Percentiles rank a stretch among this genome's conserved stretches.
phyloP scores from a whole-genome alignment of 2,888 invertebrate genomes.

The Hecatera dysodea region DNA sequence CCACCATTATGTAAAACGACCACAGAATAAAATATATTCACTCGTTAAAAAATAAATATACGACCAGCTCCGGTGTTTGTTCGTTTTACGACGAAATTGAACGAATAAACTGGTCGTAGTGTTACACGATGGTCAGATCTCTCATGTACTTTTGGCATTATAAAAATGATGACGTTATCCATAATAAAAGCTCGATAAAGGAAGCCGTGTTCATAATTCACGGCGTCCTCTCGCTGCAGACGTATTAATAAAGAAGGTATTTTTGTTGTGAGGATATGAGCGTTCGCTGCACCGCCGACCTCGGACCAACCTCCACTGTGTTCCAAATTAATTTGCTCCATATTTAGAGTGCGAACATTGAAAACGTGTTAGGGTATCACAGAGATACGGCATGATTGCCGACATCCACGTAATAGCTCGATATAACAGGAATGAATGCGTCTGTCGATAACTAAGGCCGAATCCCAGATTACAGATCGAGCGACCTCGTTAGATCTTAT shows the following conservation, averaged over 20 bases:
- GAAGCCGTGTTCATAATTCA: slow-evolving; percentile 77
- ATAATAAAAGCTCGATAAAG: slow-evolving; percentile 78
- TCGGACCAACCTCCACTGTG: slow-evolving; percentile 71
- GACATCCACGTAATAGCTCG: slow-evolving; percentile 47
- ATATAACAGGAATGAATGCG: slow-evolving; percentile 71
- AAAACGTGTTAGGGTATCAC: slow-evolving; percentile 72
- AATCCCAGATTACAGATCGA: slow-evolving; percentile 75
- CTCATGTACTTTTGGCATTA: slow-evolving; percentile 72
- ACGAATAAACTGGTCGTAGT: slow-evolving; percentile 56
- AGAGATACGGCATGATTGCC: slow-evolving; percentile 52
- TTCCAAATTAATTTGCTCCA: slow-evolving; percentile 78
- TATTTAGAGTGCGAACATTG: slow-evolving; percentile 77
- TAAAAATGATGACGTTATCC: slow-evolving; percentile 74
- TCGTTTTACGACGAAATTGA: slow-evolving; percentile 68
- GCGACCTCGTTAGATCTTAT: slow-evolving; percentile 77
- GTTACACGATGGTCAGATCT: slow-evolving; percentile 46
- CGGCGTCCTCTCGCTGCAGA: slow-evolving; percentile 75
- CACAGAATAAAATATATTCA: slow-evolving; percentile 73
- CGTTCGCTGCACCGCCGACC: slow-evolving; percentile 70
- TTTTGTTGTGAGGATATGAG: slow-evolving; percentile 71
- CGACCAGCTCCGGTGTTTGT: slow-evolving; percentile 61
- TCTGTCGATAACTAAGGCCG: slow-evolving; percentile 74
- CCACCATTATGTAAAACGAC: slow-evolving; percentile 74
- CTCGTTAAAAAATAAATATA: slow-evolving; percentile 77
- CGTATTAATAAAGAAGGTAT: slow-evolving; percentile 71